phyloP scores from a whole-genome alignment of 2,113 vertebrate genomes.

The Agapornis roseicollis region DNA sequence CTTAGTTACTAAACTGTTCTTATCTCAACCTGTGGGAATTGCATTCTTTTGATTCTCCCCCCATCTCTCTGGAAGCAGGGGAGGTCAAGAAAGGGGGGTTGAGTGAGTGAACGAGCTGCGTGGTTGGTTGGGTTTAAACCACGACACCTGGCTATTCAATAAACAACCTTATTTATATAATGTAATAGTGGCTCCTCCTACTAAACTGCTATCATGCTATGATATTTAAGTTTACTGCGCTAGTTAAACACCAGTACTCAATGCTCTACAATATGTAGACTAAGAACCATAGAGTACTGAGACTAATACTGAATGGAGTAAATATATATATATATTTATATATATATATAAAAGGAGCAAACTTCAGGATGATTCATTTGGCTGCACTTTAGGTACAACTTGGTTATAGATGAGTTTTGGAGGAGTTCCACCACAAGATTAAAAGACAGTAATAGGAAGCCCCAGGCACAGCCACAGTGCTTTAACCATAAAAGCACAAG shows the following conservation, averaged over 20 bases:
- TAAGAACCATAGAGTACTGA: neutral
- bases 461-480: neutral
- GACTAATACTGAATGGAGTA: neutral
- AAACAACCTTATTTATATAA: neutral
- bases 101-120: too few relatives aligned
- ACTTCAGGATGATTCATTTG: neutral
- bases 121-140: too few relatives aligned
- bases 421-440: neutral
- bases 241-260: neutral
- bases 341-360: neutral
- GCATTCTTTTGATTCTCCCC: too few relatives aligned
- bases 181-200: neutral
- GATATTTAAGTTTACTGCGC: neutral
- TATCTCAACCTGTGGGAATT: too few relatives aligned
- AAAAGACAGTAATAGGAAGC: neutral
- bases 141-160: neutral
- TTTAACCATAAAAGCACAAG: neutral
- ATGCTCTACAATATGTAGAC: neutral
- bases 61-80: too few relatives aligned
- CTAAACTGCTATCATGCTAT: neutral
- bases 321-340: neutral
- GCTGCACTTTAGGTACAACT: neutral
- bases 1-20: too few relatives aligned
- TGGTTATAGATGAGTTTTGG: neutral
- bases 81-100: too few relatives aligned